Percentiles rank a stretch among this genome's conserved stretches.
Evolutionary conservation across 2,113 vertebrate genomes (phyloP).

Genomic region (Megaleporinus macrocephalus): DNA sequence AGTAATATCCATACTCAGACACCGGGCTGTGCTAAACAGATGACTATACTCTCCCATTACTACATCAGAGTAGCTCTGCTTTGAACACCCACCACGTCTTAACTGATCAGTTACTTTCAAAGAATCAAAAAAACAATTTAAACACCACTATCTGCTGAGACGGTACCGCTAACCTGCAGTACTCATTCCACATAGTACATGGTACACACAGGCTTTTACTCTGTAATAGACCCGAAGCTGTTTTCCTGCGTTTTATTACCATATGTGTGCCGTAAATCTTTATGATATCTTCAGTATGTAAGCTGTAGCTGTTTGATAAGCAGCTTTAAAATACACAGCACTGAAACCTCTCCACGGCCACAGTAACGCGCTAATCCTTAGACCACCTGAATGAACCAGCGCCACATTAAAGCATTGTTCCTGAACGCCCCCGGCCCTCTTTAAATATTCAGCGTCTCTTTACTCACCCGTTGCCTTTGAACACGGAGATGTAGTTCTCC

Average conservation of each 20-base stretch:
- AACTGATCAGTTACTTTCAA: too few relatives aligned
- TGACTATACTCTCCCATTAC: too few relatives aligned
- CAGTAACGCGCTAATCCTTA: not conserved
- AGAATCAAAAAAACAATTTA: too few relatives aligned
- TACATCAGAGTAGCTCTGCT: too few relatives aligned
- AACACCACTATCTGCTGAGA: too few relatives aligned
- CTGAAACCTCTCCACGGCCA: not conserved
- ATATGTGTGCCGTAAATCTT: not conserved
- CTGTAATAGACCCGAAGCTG: not conserved
- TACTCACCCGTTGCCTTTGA: conserved; percentile 89
- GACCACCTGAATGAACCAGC: not conserved
- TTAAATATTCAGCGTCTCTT: not conserved
- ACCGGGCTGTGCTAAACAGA: too few relatives aligned
- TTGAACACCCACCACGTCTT: too few relatives aligned
- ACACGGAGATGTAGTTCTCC: conserved; percentile 90
- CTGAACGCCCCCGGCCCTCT: too few relatives aligned
- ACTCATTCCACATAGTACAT: too few relatives aligned
- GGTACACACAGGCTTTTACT: not conserved
- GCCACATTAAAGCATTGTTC: not conserved
- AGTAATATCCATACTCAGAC: too few relatives aligned
- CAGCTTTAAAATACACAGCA: not conserved
- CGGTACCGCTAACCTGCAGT: too few relatives aligned
- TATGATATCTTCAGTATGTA: not conserved
- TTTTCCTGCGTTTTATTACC: not conserved
- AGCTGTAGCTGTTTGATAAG: not conserved